Conservation (phyloP, 2,113 vertebrate genomes). For the Ictalurus furcatus region DNA sequence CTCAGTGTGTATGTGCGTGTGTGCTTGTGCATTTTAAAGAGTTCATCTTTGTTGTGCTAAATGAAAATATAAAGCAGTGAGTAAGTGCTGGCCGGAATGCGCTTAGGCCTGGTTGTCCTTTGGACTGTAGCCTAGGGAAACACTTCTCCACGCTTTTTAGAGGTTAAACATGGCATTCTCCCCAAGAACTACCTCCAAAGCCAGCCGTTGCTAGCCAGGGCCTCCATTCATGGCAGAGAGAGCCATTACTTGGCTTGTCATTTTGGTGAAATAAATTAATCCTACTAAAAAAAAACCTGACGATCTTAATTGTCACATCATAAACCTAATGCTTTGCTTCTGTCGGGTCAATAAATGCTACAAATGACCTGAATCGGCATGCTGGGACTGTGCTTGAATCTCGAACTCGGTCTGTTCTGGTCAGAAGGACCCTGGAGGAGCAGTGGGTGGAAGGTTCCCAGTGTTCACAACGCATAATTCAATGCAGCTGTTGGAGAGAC, state of each 20-base stretch:
- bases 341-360: slow-evolving; percentile 21
- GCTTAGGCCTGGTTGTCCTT: slow-evolving; percentile 50
- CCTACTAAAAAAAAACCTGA: neutral
- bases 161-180: slow-evolving; percentile 49
- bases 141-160: slow-evolving; percentile 45
- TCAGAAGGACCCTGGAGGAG: slow-evolving; percentile 47
- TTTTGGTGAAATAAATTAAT: neutral
- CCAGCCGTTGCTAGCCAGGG: slow-evolving; percentile 9
- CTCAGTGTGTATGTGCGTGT: slow-evolving; percentile 15
- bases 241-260: neutral
- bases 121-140: slow-evolving; percentile 60
- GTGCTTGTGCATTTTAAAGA: slow-evolving; percentile 26
- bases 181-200: slow-evolving; percentile 36
- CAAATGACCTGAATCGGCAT: slow-evolving; percentile 35
- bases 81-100: slow-evolving; percentile 54
- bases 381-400: slow-evolving; percentile 34
- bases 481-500: slow-evolving; percentile 58
- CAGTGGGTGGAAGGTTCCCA: slow-evolving; percentile 53
- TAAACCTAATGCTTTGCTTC: slow-evolving; percentile 31
- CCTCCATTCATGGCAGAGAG: slow-evolving; percentile 15
- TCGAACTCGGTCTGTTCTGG: slow-evolving; percentile 42
- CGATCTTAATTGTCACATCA: slow-evolving; percentile 15
- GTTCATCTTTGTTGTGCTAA: slow-evolving; percentile 49
- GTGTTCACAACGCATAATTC: slow-evolving; percentile 57
- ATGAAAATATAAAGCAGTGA: slow-evolving; percentile 57